Base-by-base conservation (phyloP, 2,113 vertebrate genomes). In the Suricata suricatta region DNA sequence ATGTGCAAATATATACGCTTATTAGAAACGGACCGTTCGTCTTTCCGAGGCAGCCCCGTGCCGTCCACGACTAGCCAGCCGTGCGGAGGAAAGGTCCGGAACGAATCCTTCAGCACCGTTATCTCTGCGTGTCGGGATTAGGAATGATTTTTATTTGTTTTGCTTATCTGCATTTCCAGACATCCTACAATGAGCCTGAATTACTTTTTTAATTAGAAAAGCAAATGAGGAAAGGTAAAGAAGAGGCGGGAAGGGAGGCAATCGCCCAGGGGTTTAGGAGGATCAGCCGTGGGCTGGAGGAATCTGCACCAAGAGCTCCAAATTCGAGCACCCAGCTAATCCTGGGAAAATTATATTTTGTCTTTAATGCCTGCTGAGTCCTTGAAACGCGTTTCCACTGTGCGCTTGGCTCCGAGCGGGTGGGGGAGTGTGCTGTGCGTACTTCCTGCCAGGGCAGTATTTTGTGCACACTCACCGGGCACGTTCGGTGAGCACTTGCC, bases 121-220 rank as follows among this genome's bases (percentile, higher is more conserved):
- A 4, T 16, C 84, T n/a, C 79, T 0, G 41, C 92, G 71, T 1
- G 33, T n/a, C 2, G 47, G 44, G 52, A 47, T 72, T 14, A 71
- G 0, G 0, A 38, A 7, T 33, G 66, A 16, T 60, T 85, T 74
- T 77, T 63, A 50, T 69, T 95, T 94, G 89, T 79, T 69, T 82
- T 79, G 86, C 93, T 95, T 95, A 96, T 96, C 97, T 92, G 87
- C 91, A 11, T 83, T 44, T 94, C 93, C 96, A 98, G 97, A 74
- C 96, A 38, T 69, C 90, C 93, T 41, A 72, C 85, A 29, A 86
- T 64, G 97, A 97, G 79, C 96, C 96, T 94, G 97, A 96, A 96
- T 98, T 96, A 95, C 95, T 95, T 96, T 97, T 97, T 97, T 97
- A 97, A 98, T 98, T 98, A 98, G 97, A 92, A 98, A 98, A 96